Base-by-base conservation (phyloP, 2,888 invertebrate genomes). In the Metacarcinus magister region DNA sequence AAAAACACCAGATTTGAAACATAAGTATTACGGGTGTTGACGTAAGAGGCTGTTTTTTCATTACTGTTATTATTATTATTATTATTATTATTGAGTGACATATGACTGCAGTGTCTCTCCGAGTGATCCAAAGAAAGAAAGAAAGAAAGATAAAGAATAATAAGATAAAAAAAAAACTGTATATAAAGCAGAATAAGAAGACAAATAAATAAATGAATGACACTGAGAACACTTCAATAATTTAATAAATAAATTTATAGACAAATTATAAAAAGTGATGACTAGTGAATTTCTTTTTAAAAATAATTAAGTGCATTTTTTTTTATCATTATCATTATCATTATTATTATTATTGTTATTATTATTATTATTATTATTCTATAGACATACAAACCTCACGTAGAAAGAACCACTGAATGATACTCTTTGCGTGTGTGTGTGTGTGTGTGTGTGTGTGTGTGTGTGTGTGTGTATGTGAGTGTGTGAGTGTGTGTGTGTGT, bases 401-500 rank as follows among this genome's bases (percentile, higher is more conserved):
- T 90, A 43, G 92, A n/a, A 75, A 75, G 60, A 60, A 28, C 10
- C 23, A 28, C 39, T 92, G 48, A 46, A 48, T 48, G 48, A 46
- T 39, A 43, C 43, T 93, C 75, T 43, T 28, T 46, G 67, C 28
- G 39, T 46, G 43, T 43, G 60, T 93, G 67, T 46, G 39, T 46
- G 46, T 93, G 39, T 90, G 90, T 90, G 44, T 89, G 43, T 16
- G 92, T 92, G 54, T 92, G 19, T 92, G 23, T 19, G 91, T 92
- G 32, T 19, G n/a, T n/a, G n/a, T n/a, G n/a, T n/a, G n/a, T n/a
- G n/a, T n/a, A n/a, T 90, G 90, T 91, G 91, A 46, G 46, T 91
- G 46, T 91, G 91, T 91, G 44, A 46, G 46, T 91, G 44, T 90
- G 90, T 44, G 90, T 90, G 90, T 90, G 44, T 90, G 90, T 90